These are phyloP conservation scores for Sinelater perroti DNA, from an alignment of 2,888 invertebrate species.

Conservation along the genomic window DNA sequence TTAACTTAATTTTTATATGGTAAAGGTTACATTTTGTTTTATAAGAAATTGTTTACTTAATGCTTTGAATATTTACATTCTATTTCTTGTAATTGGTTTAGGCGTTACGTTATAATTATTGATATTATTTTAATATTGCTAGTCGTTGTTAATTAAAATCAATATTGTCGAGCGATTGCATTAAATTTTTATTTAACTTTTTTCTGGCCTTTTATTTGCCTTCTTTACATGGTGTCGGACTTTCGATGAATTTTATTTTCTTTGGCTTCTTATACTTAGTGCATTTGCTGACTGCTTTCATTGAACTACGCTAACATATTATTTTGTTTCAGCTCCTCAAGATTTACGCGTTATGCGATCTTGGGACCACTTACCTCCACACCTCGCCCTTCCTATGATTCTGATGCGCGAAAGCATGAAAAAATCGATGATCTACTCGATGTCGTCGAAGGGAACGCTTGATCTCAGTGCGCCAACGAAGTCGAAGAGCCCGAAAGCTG, in stretches of 20 bases:
- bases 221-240: constrained; percentile 16
- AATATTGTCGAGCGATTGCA: background rate
- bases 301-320: constrained; percentile 45
- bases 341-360: constrained; percentile 76
- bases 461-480: constrained; percentile 47
- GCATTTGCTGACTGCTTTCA: background rate
- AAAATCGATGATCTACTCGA: constrained; percentile 56
- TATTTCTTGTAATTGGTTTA: constrained; percentile 1
- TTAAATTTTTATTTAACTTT: background rate
- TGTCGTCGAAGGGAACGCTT: constrained; percentile 43
- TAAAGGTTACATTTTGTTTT: too few relatives aligned
- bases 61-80: too few relatives aligned
- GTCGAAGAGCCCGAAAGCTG: constrained; percentile 49
- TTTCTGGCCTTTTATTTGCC: background rate
- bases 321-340: constrained; percentile 66
- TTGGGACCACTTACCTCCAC: constrained; percentile 79
- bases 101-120: background rate
- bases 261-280: constrained; percentile 60
- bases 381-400: constrained; percentile 77
- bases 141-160: background rate
- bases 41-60: too few relatives aligned
- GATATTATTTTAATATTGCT: constrained; percentile 4
- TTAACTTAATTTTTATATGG: too few relatives aligned
- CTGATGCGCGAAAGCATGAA: constrained; percentile 66
- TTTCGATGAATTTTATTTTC: constrained; percentile 59